Evolutionary conservation across 37 sponge, comb jelly and placozoan genomes (phyloP), one percentile per base, ranked within the genome.

Genomic region (Halisarca cf. caerulea): DNA sequence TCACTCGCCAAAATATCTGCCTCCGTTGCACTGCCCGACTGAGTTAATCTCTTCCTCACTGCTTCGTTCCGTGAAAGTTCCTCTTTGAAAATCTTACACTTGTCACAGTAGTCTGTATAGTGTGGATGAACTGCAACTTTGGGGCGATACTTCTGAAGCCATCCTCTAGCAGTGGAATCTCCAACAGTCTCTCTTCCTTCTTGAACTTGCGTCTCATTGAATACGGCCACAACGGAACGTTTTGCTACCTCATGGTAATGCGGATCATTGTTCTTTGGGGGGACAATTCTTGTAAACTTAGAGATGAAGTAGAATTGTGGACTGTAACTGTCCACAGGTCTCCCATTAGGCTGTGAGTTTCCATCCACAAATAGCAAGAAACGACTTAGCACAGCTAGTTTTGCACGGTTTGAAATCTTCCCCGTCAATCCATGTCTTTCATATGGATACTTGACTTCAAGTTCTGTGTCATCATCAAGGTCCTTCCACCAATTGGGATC

Each of bases 281-380:
- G 4, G 17, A n/a, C n/a, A n/a, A n/a, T n/a, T n/a, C n/a, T n/a
- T n/a, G n/a, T n/a, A n/a, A n/a, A n/a, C n/a, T n/a, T n/a, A n/a
- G n/a, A n/a, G n/a, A n/a, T n/a, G n/a, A n/a, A n/a, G n/a, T n/a
- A n/a, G n/a, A n/a, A n/a, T n/a, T n/a, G n/a, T n/a, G n/a, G n/a
- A n/a, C n/a, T n/a, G n/a, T n/a, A n/a, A n/a, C n/a, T n/a, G n/a
- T 74, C 89, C 4, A 72, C 55, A 41, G 45, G 69, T 24, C 89
- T 54, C 0, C 89, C 84, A 44, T 89, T 89, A 2, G 84, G 89
- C 39, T 78, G 70, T 20, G 57, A 37, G 32, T 78, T 64, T 2
- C 33, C 59, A 84, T 84, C 85, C 17, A 89, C 89, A 70, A 84
- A 88, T 78, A 45, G 62, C 38, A 87, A 61, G 32, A 87, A 87